These are phyloP conservation scores for Drosophila willistoni DNA, from an alignment of 1,140 invertebrate genomes.

Conservation along the genomic window DNA sequence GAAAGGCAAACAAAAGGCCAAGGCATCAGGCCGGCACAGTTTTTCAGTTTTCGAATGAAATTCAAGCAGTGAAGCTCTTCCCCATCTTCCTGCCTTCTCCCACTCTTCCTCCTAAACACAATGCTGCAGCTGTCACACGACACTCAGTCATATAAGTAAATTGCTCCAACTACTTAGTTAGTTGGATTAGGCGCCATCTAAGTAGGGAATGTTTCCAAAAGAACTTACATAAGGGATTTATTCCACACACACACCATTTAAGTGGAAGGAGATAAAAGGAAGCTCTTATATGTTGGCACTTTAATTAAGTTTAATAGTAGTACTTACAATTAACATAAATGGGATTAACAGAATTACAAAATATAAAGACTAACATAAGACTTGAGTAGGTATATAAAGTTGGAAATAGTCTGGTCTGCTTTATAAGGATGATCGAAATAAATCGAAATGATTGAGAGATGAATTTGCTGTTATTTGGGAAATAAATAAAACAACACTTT, in stretches of 20 bases:
- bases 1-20: conserved; percentile 61
- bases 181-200: conserved; percentile 37
- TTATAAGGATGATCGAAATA: no score
- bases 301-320: background rate
- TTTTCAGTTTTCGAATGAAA: conserved; percentile 52
- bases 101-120: background rate
- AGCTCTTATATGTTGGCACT: background rate
- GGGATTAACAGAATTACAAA: background rate
- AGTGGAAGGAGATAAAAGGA: background rate
- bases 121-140: conserved; percentile 39
- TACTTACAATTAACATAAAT: background rate
- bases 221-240: background rate
- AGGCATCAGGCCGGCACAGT: conserved; percentile 29
- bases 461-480: no score
- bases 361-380: no score
- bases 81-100: background rate
- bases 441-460: no score
- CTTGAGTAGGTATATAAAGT: no score
- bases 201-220: conserved; percentile 10
- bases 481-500: no score
- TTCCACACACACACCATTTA: background rate
- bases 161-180: conserved; percentile 29
- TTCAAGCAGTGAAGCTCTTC: conserved; percentile 35
- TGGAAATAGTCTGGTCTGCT: no score
- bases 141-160: conserved; percentile 38